Conservation (phyloP, 2,888 invertebrate species). For the Rhimphoctona megacephalus region DNA sequence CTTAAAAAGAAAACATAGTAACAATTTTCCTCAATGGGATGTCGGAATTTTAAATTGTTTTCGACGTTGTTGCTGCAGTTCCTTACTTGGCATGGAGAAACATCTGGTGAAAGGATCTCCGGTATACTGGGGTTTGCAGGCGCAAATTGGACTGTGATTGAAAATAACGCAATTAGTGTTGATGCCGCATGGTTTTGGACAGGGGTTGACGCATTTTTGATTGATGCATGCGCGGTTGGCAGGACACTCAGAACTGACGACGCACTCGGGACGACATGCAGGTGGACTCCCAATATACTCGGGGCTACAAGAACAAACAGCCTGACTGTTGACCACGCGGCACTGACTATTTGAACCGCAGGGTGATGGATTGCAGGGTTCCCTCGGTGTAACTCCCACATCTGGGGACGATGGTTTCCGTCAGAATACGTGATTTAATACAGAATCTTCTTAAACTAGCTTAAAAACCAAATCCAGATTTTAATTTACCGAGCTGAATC, state of each 20-base stretch:
- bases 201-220: slow-evolving; percentile 84
- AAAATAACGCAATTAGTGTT: slow-evolving; percentile 85
- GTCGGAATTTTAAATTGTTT: not conserved
- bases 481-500: slow-evolving; percentile 40
- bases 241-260: slow-evolving; percentile 83
- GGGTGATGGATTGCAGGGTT: slow-evolving; percentile 67
- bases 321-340: slow-evolving; percentile 81
- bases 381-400: slow-evolving; percentile 20
- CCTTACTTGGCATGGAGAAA: slow-evolving; percentile 65
- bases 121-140: slow-evolving; percentile 82
- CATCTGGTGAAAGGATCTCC: slow-evolving; percentile 80
- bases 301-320: slow-evolving; percentile 83
- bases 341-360: slow-evolving; percentile 87
- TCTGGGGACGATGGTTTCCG: slow-evolving; percentile 54
- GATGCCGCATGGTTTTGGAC: slow-evolving; percentile 82
- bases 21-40: not conserved
- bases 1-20: slow-evolving; percentile 69
- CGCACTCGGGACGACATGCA: slow-evolving; percentile 83
- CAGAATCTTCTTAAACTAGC: not conserved
- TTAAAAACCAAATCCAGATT: not conserved
- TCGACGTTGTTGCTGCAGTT: not conserved
- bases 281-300: slow-evolving; percentile 82
- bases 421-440: not conserved
- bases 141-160: slow-evolving; percentile 85
- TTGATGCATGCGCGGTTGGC: slow-evolving; percentile 83